Evolutionary conservation across 2,888 invertebrate species (phyloP).

Genomic region (Serrognathus titanus): DNA sequence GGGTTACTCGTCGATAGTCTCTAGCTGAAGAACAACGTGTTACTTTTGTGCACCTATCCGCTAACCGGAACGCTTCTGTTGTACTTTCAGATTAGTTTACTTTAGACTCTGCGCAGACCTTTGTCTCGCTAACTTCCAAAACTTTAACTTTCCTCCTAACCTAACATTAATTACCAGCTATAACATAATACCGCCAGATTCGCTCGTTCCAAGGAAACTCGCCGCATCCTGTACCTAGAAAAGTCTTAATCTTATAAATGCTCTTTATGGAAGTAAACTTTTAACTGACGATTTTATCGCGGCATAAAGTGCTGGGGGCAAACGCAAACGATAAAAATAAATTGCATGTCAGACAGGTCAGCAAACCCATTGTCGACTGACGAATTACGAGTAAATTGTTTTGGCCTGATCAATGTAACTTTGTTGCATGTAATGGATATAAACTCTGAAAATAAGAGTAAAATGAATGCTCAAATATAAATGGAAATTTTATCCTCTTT

Average conservation of each 20-base stretch:
- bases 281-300: slow-evolving; percentile 17
- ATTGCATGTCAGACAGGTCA: no score
- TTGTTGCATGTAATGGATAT: no score
- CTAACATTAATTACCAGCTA: slow-evolving; percentile 18
- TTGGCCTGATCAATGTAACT: no score
- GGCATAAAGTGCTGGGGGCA: neutral
- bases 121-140: neutral
- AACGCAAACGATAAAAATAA: no score
- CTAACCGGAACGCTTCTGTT: slow-evolving; percentile 6
- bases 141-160: slow-evolving; percentile 14
- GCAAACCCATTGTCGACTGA: no score
- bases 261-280: slow-evolving; percentile 16
- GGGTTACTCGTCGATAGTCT: slow-evolving; percentile 11
- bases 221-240: neutral
- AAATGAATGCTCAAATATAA: no score
- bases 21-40: neutral
- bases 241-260: slow-evolving; percentile 12
- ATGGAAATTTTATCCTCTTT: no score
- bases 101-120: slow-evolving; percentile 4
- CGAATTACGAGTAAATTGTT: no score
- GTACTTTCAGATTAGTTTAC: slow-evolving; percentile 13
- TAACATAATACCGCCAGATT: neutral
- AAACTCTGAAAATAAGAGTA: no score
- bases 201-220: neutral
- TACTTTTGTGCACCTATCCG: neutral